Evolutionary conservation across 2,888 invertebrate genomes (phyloP).

Genomic region (Folsomia candida): DNA sequence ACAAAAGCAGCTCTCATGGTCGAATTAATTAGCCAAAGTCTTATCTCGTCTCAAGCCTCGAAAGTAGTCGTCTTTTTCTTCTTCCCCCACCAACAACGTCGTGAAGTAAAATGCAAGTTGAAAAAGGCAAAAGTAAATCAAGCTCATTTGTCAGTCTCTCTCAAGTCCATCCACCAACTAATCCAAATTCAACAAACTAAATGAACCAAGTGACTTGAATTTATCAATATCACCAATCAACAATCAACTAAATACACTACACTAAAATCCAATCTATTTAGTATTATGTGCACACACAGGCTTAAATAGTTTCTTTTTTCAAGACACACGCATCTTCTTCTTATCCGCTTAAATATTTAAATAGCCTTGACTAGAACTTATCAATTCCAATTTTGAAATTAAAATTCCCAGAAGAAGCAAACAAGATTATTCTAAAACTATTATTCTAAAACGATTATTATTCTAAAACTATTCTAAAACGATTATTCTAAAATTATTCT

Average conservation of each 20-base stretch:
- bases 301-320: not conserved
- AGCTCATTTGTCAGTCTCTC: not conserved
- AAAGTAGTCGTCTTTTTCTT: not conserved
- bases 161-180: no score
- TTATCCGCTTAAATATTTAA: no score
- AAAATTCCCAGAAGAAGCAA: not conserved
- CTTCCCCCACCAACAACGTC: not conserved
- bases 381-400: not conserved
- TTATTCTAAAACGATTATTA: no score
- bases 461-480: no score
- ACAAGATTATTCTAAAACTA: no score
- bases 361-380: not conserved
- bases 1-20: not conserved
- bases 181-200: not conserved
- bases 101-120: not conserved
- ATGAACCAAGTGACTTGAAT: not conserved
- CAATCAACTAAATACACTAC: constrained; percentile 3
- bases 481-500: no score
- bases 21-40: constrained; percentile 7
- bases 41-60: constrained; percentile 2
- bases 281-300: not conserved
- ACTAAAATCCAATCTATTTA: not conserved
- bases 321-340: no score
- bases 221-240: constrained; percentile 6
- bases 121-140: not conserved